Evolutionary conservation across 2,797 vertebrate genomes (phyloP), one percentile per base, ranked within the genome.

Genomic region (Falco peregrinus): DNA sequence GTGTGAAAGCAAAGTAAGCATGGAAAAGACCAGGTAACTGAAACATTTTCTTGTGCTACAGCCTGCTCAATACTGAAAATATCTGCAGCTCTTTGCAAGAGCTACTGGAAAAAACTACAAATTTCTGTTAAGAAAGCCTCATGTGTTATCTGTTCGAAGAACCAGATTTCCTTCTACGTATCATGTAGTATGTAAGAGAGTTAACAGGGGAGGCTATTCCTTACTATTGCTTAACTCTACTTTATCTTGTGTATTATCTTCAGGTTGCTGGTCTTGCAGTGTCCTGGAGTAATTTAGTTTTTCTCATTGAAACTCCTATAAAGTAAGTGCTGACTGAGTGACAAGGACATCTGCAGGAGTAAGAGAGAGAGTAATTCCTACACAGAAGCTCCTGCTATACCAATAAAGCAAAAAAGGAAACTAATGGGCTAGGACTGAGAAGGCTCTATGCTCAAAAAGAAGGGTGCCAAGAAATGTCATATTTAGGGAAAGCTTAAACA

Each of bases 381-480:
- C 84, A 88, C 4, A 78, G 67, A 83, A 21, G 24, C 54, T 85
- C 17, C 59, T 93, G 54, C n/a, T 80, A 91, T 78, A 86, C 21
- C 61, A 61, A 12, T 73, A 91, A 94, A 88, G 69, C 43, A 88
- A 95, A 85, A 76, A 93, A 71, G 25, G 83, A 91, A 96, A 91
- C 63, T 73, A 91, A 91, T 33, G 61, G 73, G 85, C 41, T 91
- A n/a, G 24, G 45, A 84, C 50, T 33, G 31, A 71, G 79, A 90
- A 87, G 31, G 29, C 20, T 94, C 63, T 48, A 31, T 74, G 47
- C 47, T 91, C 6, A 1, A 82, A 84, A 93, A 53, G 51, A 84
- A 81, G 22, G 39, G 31, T 92, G 92, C 89, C 93, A 96, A 94
- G 84, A 95, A 60, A 84, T 76, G 43, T 85, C 83, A n/a, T 78